Base-by-base conservation (phyloP, 53 echinoderm and acorn worm species). In the Mesocentrotus franciscanus region DNA sequence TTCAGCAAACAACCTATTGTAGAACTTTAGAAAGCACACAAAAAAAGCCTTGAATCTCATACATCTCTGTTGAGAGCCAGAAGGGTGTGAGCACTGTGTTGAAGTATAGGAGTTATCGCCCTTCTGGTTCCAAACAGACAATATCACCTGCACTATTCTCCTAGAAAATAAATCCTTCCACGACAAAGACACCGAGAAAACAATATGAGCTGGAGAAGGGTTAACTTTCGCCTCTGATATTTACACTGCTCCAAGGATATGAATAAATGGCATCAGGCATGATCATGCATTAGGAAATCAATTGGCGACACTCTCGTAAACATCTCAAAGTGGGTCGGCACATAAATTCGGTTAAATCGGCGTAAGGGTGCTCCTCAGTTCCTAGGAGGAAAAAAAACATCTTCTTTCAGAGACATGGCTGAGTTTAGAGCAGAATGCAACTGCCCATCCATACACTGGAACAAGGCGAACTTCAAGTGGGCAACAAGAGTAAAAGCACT, bases 221-320 rank as follows among this genome's bases (percentile, higher is more conserved):
- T 12, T 76, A 14, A 1, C 33, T 76, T 76, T 76, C 14, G n/a
- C 27, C 84, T 24, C 49, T 84, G 22, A 87, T 87, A 87, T 4
- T 4, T 24, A 56, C 27, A 87, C n/a, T n/a, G 13, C 87, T 58
- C 57, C 13, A 58, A 57, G 15, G 58, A 57, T 10, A 27, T 58
- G 18, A 22, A 24, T 2, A 49, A 87, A 10, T 24, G 27, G 29
- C 66, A 62, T 18, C 91, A 66, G 64, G 14, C 64, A 62, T 36
- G 58, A 61, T 91, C 66, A 8, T 35, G 64, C 34, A 64, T 35
- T 64, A 91, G 1, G 35, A 91, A 87, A 91, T 91, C 66, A 68
- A 91, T 91, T 22, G 64, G 17, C 66, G 10, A 91, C 39, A 24
- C 35, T 91, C 91, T 64, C 29, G 36, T 91, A 91, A 91, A 91